phyloP scores from a whole-genome alignment of 2,888 invertebrate genomes.

The Homarus gammarus region DNA sequence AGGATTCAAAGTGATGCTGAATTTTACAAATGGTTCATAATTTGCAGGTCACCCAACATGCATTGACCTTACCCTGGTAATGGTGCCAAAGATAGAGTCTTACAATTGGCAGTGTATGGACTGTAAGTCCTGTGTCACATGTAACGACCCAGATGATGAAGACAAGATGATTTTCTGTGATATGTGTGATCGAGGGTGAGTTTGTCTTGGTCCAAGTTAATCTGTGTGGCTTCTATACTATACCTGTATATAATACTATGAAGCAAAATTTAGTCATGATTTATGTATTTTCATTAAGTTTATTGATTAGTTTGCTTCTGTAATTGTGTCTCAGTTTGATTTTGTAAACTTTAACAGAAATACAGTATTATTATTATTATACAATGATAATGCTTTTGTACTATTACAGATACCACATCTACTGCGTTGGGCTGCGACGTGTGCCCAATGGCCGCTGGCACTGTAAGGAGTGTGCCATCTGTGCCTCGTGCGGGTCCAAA shows the following conservation, averaged over 20 bases:
- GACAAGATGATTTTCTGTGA: slow-evolving; percentile 97
- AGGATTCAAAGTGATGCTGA: too few species aligned
- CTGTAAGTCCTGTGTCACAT: slow-evolving; percentile 93
- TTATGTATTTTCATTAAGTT: background rate
- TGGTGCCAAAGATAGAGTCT: slow-evolving; percentile 89
- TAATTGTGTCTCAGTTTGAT: too few species aligned
- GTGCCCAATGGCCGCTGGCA: slow-evolving; percentile 95
- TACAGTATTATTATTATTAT: too few species aligned
- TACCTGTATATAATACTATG: too few species aligned
- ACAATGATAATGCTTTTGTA: too few species aligned
- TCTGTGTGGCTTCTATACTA: too few species aligned
- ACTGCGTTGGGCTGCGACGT: slow-evolving; percentile 89
- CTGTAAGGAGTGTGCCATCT: slow-evolving; percentile 89
- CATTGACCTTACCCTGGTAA: slow-evolving; percentile 89
- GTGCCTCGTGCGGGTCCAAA: slow-evolving; percentile 81
- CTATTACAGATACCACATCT: slow-evolving; percentile 87
- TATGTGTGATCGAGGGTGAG: slow-evolving; percentile 91
- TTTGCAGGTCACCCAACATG: slow-evolving; percentile 90
- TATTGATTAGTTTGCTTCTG: background rate
- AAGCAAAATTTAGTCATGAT: too few species aligned
- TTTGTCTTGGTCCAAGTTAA: background rate
- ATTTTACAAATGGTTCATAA: too few species aligned
- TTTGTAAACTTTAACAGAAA: too few species aligned
- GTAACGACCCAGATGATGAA: slow-evolving; percentile 89
- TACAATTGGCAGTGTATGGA: slow-evolving; percentile 97